A percentile compares a stretch with the other conserved stretches of the same genome.
These are phyloP conservation scores for Galaxias olidus DNA, from an alignment of 2,797 vertebrate genomes.

Conservation along the genomic window DNA sequence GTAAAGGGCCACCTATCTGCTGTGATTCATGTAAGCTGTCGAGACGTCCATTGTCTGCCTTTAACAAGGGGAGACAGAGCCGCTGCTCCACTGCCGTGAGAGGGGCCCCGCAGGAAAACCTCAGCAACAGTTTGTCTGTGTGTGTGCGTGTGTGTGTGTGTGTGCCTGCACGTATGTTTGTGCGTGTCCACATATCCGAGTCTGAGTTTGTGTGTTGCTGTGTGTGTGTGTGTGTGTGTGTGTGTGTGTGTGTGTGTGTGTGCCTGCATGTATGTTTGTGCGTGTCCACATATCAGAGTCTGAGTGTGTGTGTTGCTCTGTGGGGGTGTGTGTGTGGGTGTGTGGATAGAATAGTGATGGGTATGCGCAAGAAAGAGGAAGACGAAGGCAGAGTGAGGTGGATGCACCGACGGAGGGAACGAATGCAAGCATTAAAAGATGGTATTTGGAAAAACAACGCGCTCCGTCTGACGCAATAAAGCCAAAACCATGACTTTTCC, in stretches of 20 bases:
- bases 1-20: constrained; percentile 52
- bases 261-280: neutral
- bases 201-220: neutral
- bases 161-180: neutral
- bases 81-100: constrained; percentile 21
- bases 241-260: neutral
- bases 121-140: constrained; percentile 20
- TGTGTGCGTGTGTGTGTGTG: neutral
- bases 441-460: neutral
- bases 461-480: neutral
- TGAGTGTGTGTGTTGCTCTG: neutral
- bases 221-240: constrained; percentile 2
- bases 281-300: neutral
- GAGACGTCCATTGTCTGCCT: constrained; percentile 47
- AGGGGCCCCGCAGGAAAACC: constrained; percentile 21
- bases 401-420: neutral
- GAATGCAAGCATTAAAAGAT: neutral
- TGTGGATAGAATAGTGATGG: neutral
- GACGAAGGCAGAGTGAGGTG: neutral
- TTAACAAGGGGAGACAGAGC: constrained; percentile 42
- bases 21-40: constrained; percentile 61
- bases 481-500: no score
- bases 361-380: neutral
- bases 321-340: neutral
- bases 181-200: no score